Base-by-base conservation (phyloP, 2,113 vertebrate species). In the Sebastes schlegelii region DNA sequence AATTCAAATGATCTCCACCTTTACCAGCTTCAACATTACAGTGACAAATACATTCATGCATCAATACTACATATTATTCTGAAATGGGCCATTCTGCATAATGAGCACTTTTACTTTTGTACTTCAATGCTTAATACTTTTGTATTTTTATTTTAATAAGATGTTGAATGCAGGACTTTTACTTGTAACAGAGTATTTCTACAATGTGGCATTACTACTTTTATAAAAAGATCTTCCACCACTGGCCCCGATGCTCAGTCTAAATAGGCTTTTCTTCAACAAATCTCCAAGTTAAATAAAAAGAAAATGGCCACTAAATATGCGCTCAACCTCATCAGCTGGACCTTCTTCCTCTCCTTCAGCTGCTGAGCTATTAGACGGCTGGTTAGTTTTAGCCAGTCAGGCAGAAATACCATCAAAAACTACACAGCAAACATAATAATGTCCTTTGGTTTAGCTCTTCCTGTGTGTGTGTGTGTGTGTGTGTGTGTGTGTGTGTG, bases 371-470 rank as follows among this genome's bases (percentile, higher is more conserved):
- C 57, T 45, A 2, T 62, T 10, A 49, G 54, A 67, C 6, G 26
- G 75, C 66, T 21, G 51, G 21, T 84, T 74, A 51, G 60, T 75
- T 83, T 84, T 19, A 54, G 55, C 45, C 79, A 88, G 63, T 80
- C 63, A 14, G 68, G 86, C 82, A 85, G 74, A 91, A 84, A 84
- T 11, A 61, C 55, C 66, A 79, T 77, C 57, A 68, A 68, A 34
- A 78, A 67, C 80, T 74, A 62, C 86, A 78, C 57, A 65, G 16
- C 67, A 57, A 77, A 66, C 82, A 80, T 62, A 85, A 75, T 26
- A 26, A 83, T 34, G 70, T 26, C 43, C 74, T 69, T 9, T 54
- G 80, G 43, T 72, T 68, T 46, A 13, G 21, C 55, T 73, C 23
- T 48, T 26, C 26, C 19, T 74, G 4, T 71, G 58, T 63, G 48